A percentile compares a stretch with the other conserved stretches of the same genome.
These are phyloP conservation scores for Cryptus armator DNA, from an alignment of 2,888 invertebrate genomes.

Conservation along the genomic window DNA sequence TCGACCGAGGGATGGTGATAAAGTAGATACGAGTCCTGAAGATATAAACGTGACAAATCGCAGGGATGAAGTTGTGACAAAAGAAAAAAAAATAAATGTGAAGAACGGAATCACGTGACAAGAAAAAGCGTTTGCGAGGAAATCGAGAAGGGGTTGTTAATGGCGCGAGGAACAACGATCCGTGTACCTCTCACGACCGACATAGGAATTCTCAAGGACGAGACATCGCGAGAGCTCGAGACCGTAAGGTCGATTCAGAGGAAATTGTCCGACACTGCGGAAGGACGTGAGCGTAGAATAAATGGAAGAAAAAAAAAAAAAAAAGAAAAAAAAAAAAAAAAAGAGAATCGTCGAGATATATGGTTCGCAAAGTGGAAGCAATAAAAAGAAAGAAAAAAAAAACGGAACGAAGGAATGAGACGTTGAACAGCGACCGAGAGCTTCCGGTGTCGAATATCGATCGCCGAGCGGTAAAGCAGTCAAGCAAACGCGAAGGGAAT, in stretches of 20 bases:
- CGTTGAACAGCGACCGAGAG: background rate
- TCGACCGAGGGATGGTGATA: background rate
- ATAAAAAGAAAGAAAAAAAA: background rate
- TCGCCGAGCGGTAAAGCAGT: background rate
- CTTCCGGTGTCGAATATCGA: slow-evolving; percentile 4
- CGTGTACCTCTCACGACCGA: slow-evolving; percentile 6
- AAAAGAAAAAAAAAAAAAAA: too few relatives aligned
- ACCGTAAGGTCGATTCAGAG: slow-evolving; percentile 40
- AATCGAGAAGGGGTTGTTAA: slow-evolving; percentile 1
- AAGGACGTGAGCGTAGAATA: slow-evolving; percentile 51
- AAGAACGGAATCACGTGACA: too few relatives aligned
- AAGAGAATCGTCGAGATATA: slow-evolving; percentile 12
- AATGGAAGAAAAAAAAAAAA: background rate
- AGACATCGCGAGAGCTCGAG: slow-evolving; percentile 2
- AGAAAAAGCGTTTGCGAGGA: background rate
- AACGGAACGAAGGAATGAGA: background rate
- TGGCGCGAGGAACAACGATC: slow-evolving; percentile 13
- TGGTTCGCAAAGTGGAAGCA: background rate
- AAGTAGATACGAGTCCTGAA: background rate
- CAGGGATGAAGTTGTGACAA: background rate
- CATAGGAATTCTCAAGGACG: slow-evolving; percentile 33
- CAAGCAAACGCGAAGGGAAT: background rate
- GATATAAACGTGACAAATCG: background rate
- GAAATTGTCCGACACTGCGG: slow-evolving; percentile 58
- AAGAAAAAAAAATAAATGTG: too few relatives aligned